These are phyloP conservation scores for Terebella lapidaria DNA, from an alignment of 2,888 invertebrate genomes.

Conservation along the genomic window DNA sequence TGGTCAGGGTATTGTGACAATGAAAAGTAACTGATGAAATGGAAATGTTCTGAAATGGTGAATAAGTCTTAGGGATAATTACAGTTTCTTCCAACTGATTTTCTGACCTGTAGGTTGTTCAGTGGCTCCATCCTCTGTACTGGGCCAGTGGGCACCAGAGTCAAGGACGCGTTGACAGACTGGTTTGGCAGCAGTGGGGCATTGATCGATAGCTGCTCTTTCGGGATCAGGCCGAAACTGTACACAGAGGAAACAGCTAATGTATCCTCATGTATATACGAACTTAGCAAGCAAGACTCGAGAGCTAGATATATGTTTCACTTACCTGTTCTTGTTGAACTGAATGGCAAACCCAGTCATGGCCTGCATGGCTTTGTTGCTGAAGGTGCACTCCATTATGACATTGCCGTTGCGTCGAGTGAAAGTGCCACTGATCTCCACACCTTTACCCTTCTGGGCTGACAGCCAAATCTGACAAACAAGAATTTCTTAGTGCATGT, in stretches of 20 bases:
- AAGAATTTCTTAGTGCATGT: too few species aligned
- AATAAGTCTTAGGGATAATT: too few species aligned
- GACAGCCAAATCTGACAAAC: conserved; percentile 73
- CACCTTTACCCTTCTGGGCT: conserved; percentile 84
- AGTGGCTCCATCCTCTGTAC: conserved; percentile 97
- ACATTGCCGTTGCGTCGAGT: conserved; percentile 72
- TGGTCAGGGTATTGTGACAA: too few species aligned
- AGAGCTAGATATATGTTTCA: neutral
- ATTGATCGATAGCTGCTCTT: conserved; percentile 72
- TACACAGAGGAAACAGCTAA: neutral
- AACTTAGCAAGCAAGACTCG: neutral
- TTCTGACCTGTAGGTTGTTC: conserved; percentile 83
- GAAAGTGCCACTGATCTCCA: conserved; percentile 95
- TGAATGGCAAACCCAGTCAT: conserved; percentile 96
- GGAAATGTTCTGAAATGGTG: too few species aligned
- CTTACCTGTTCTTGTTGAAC: conserved; percentile 84
- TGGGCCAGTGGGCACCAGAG: conserved; percentile 78
- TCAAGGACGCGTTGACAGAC: conserved; percentile 71
- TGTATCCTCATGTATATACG: neutral
- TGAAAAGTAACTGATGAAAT: too few species aligned
- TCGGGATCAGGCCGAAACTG: conserved; percentile 86
- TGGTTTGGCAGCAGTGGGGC: conserved; percentile 75
- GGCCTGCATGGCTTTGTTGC: conserved; percentile 96
- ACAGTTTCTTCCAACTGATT: too few species aligned
- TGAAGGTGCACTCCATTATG: conserved; percentile 92